Evolutionary conservation across 2,888 invertebrate genomes (phyloP).

Genomic region (Diplazon laetatorius): DNA sequence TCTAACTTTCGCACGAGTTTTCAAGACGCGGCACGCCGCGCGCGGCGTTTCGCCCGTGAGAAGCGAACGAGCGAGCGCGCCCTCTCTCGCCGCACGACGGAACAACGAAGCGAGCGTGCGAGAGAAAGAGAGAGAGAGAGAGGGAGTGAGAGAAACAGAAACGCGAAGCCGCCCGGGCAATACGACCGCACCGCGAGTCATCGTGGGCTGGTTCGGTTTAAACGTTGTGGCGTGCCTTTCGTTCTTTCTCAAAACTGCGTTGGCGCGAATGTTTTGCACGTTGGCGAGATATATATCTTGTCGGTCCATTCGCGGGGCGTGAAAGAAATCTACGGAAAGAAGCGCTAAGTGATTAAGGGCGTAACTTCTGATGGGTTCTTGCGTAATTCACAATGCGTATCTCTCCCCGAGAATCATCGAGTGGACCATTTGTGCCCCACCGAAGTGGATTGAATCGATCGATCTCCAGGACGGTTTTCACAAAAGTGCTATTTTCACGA

Average conservation of each 20-base stretch:
- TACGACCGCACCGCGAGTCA: no score
- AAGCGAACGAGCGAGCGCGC: neutral
- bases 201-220: no score
- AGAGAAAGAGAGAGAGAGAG: no score
- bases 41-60: no score
- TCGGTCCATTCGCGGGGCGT: no score
- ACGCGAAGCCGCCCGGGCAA: no score
- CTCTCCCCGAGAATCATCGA: neutral
- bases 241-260: no score
- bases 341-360: slow-evolving; percentile 51
- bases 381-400: neutral
- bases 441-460: neutral
- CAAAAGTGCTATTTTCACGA: neutral
- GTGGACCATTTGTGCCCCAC: slow-evolving; percentile 10
- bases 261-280: no score
- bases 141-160: no score
- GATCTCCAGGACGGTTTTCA: neutral
- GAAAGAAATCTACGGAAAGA: slow-evolving; percentile 4
- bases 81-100: slow-evolving; percentile 23
- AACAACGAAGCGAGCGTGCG: no score
- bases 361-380: slow-evolving; percentile 32
- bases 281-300: no score
- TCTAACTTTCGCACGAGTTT: slow-evolving; percentile 71
- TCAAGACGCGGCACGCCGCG: slow-evolving; percentile 20
- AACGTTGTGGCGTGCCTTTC: no score